A percentile compares a stretch with the other conserved stretches of the same genome.
Evolutionary conservation across 2,888 invertebrate species (phyloP).

Genomic region (Eueremaeus valkanovi): DNA sequence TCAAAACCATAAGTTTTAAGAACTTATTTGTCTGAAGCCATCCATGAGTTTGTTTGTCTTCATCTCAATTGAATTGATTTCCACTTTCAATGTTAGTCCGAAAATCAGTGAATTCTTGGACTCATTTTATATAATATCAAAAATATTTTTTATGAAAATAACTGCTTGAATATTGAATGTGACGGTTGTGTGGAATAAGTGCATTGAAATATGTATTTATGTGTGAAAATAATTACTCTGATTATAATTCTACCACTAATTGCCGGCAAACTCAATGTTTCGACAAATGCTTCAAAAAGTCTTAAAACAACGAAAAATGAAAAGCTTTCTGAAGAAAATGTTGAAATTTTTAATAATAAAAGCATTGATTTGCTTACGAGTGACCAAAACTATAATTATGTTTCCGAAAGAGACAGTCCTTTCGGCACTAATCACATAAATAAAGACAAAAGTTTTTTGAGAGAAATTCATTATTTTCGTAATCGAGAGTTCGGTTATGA

Average conservation of each 20-base stretch:
- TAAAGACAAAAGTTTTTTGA: not conserved
- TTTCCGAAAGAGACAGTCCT: not conserved
- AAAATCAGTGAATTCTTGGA: not conserved
- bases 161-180: too few species aligned
- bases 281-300: not conserved
- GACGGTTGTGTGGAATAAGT: too few species aligned
- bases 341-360: not conserved
- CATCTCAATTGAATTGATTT: not conserved
- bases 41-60: too few species aligned
- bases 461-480: slow-evolving; percentile 11
- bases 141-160: too few species aligned
- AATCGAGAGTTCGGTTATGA: not conserved
- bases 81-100: not conserved
- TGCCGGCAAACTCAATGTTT: not conserved
- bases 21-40: too few species aligned
- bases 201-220: too few species aligned
- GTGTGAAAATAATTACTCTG: not conserved
- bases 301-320: not conserved
- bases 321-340: not conserved
- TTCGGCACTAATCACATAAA: not conserved
- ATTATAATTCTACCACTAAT: not conserved
- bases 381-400: not conserved
- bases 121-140: not conserved
- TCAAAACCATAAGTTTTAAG: too few species aligned
- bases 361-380: not conserved